A percentile compares a stretch with the other conserved stretches of the same genome.
These are phyloP conservation scores for Oscheius sp. DNA, from an alignment of 2,888 invertebrate species.

Conservation along the genomic window DNA sequence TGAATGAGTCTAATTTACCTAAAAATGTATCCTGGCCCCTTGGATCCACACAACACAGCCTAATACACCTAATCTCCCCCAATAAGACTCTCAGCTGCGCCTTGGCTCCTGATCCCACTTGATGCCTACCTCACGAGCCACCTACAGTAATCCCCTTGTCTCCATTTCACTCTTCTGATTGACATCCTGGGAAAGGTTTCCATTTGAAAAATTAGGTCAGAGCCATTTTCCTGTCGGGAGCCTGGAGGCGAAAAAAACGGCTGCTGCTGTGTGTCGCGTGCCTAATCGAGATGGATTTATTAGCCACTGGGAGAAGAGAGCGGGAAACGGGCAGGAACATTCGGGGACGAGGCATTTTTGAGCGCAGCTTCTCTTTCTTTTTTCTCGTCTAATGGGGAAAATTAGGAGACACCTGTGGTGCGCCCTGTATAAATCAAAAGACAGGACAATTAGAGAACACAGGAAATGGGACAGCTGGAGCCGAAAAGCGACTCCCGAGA, in stretches of 20 bases:
- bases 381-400: too few species aligned
- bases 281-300: slow-evolving; percentile 10
- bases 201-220: neutral
- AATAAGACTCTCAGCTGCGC: neutral
- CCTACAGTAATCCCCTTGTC: neutral
- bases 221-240: neutral
- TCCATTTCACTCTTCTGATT: neutral
- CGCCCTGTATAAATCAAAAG: slow-evolving; percentile 30
- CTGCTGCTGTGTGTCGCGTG: neutral
- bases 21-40: too few species aligned
- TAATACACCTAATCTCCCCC: slow-evolving; percentile 3
- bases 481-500: neutral
- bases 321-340: neutral
- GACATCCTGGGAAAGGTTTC: neutral
- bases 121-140: neutral
- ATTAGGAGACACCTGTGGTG: slow-evolving; percentile 21
- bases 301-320: neutral
- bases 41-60: too few species aligned
- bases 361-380: too few species aligned
- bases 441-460: slow-evolving; percentile 19
- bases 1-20: too few species aligned
- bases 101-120: neutral
- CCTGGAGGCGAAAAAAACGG: neutral
- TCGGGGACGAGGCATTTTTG: neutral
- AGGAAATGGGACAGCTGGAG: slow-evolving; percentile 7